Conservation (phyloP, 2,888 invertebrate species). For the Entomobrya proxima region DNA sequence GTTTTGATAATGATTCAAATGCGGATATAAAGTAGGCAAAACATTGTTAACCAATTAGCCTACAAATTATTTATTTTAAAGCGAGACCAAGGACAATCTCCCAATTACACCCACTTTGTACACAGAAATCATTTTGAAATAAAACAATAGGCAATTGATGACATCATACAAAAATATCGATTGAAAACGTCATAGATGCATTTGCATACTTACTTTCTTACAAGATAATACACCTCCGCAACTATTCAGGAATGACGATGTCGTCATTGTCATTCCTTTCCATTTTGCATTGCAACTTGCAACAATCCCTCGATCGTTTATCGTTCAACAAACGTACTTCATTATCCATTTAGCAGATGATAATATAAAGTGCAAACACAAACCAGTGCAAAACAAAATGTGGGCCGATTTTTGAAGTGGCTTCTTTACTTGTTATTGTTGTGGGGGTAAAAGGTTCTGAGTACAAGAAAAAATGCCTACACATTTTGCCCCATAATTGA, state of each 20-base stretch:
- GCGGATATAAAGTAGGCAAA: neutral
- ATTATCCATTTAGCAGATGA: neutral
- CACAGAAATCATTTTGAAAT: neutral
- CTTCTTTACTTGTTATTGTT: neutral
- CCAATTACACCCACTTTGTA: neutral
- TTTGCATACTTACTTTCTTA: neutral
- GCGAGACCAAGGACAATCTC: neutral
- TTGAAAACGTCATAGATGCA: neutral
- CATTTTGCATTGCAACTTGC: neutral
- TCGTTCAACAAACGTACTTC: neutral
- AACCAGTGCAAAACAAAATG: neutral
- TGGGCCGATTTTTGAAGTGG: neutral
- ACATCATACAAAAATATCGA: neutral
- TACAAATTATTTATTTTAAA: neutral
- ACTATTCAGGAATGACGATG: neutral
- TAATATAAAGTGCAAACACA: neutral
- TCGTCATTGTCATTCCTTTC: constrained; percentile 13
- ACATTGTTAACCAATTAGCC: neutral
- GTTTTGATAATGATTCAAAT: neutral
- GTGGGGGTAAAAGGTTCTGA: neutral
- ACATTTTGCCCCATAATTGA: neutral
- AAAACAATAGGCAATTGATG: neutral
- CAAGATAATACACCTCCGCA: neutral
- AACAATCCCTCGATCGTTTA: no score
- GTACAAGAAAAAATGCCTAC: neutral